Conservation (phyloP, 1,140 invertebrate species). For the Nebria ingens region DNA sequence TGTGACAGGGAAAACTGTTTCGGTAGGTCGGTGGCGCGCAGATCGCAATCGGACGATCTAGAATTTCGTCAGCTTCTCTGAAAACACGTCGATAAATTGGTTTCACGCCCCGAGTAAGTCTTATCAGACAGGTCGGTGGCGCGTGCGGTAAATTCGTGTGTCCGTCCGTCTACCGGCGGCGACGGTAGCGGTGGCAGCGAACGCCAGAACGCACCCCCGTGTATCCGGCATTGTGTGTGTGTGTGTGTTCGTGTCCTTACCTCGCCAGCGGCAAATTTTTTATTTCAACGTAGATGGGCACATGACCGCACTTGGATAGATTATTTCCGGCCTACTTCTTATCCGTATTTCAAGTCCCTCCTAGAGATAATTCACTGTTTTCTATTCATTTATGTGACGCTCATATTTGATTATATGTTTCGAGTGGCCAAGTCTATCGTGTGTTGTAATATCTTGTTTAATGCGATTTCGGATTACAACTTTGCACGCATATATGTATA, state of each 20-base stretch:
- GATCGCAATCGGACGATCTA: background rate
- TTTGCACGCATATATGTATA: too few species aligned
- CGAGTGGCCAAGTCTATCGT: too few species aligned
- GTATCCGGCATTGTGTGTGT: background rate
- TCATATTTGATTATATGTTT: too few species aligned
- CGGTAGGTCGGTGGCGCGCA: background rate
- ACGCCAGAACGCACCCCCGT: background rate
- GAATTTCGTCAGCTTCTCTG: background rate
- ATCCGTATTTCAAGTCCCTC: too few species aligned
- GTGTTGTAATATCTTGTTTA: too few species aligned
- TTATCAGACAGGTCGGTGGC: background rate
- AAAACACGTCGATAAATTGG: constrained; percentile 1
- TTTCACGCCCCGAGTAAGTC: constrained; percentile 3
- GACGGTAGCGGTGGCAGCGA: too few species aligned
- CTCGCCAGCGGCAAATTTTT: background rate
- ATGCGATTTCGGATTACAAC: too few species aligned
- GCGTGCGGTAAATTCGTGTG: background rate
- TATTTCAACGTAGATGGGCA: constrained; percentile 3
- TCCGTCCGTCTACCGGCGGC: background rate
- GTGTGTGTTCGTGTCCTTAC: background rate
- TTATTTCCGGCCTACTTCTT: background rate
- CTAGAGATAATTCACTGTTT: too few species aligned
- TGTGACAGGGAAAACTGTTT: background rate
- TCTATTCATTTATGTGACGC: too few species aligned
- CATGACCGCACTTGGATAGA: background rate